phyloP scores from a whole-genome alignment of 2,113 vertebrate genomes.

The Salvator merianae region DNA sequence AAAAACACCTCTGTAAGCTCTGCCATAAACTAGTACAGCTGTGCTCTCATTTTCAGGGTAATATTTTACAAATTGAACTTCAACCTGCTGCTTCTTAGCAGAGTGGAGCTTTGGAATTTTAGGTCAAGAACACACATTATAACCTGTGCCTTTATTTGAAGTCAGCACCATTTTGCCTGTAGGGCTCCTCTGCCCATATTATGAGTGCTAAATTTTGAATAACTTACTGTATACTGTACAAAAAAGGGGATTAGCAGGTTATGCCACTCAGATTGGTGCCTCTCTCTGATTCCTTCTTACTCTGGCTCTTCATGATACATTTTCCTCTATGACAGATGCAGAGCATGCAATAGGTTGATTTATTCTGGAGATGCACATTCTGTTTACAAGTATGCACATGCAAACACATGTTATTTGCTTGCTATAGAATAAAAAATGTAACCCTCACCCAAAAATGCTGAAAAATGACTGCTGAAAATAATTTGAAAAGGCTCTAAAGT shows the following conservation, averaged over 20 bases:
- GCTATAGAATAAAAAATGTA: conserved; percentile 43
- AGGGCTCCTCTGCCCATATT: neutral
- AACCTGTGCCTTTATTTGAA: conserved; percentile 16
- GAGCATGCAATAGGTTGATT: conserved; percentile 40
- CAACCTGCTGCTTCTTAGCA: neutral
- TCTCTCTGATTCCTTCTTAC: neutral
- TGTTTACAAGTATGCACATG: neutral
- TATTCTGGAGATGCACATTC: conserved; percentile 31
- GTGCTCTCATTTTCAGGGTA: neutral
- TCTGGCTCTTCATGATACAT: conserved; percentile 14
- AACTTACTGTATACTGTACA: neutral
- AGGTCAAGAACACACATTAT: neutral
- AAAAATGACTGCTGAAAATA: too few relatives aligned
- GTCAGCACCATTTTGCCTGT: conserved; percentile 2
- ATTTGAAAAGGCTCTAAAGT: too few relatives aligned
- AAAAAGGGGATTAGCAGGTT: neutral
- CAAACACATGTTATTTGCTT: neutral
- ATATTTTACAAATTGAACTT: conserved; percentile 11
- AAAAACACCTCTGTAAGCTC: neutral
- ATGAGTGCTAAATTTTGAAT: conserved; percentile 16
- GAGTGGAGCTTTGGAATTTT: neutral
- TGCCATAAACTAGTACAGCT: neutral
- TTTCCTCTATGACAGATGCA: conserved; percentile 25
- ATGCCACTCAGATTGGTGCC: neutral
- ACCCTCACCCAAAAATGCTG: conserved; percentile 32